Evolutionary conservation across 2,113 vertebrate genomes (phyloP), one percentile per base, ranked within the genome.

Genomic region (Hepsetus odoe): DNA sequence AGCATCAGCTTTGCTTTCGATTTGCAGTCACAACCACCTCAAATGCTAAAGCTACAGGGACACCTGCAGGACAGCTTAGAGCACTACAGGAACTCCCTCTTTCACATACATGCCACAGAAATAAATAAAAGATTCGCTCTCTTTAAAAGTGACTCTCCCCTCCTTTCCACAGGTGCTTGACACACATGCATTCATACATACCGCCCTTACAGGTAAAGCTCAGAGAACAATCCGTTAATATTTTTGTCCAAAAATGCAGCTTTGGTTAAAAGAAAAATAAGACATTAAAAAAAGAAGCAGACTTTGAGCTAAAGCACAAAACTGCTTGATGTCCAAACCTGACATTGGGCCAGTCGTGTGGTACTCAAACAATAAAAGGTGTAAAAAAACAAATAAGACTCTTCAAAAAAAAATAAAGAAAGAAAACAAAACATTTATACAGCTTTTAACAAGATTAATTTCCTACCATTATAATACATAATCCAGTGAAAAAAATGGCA

Each of bases 371-470:
- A 58, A 14, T 46, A 38, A 53, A n/a, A 71, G 26, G 20, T 10
- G 14, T 56, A 53, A 72, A 79, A 78, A 72, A 79, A n/a, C 10
- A 59, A 70, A 5, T 59, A 14, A 65, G 79, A 65, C 68, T 20
- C 20, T 65, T 68, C 44, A 67, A 70, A 74, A 49, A 44, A 44
- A n/a, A n/a, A n/a, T n/a, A n/a, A n/a, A n/a, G n/a, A n/a, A n/a
- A n/a, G n/a, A n/a, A n/a, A n/a, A n/a, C n/a, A n/a, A n/a, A 72
- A 67, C 61, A 72, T 56, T 61, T 76, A 65, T 69, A 80, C 55
- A 74, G 12, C 70, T 61, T 81, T 66, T 38, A 71, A 73, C 80
- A 80, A 74, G 66, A 82, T 77, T 82, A 85, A n/a, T n/a, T 68
- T 55, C 51, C 64, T 74, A 85, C 70, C 51, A 75, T 55, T 20